Evolutionary conservation across 1,140 invertebrate genomes (phyloP).

Genomic region (Matsumurasca onukii): DNA sequence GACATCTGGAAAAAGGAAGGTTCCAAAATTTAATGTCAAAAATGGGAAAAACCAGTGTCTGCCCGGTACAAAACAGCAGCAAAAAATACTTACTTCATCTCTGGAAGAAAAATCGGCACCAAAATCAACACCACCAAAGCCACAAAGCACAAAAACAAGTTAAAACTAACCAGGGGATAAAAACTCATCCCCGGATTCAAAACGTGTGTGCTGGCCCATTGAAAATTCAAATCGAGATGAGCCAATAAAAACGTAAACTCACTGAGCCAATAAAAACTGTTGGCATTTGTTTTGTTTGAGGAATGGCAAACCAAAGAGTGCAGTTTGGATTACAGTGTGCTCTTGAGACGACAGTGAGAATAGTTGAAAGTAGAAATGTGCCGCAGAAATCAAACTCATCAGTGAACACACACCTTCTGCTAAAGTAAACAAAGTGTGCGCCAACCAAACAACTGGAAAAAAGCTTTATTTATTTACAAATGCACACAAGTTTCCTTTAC

Average conservation of each 20-base stretch:
- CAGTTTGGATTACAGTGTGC: slow-evolving; percentile 31
- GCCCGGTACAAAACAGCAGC: slow-evolving; percentile 34
- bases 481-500: slow-evolving; percentile 28
- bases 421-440: slow-evolving; percentile 53
- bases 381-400: slow-evolving; percentile 66
- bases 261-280: slow-evolving; percentile 22
- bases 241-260: neutral
- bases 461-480: slow-evolving; percentile 45
- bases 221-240: too few species aligned
- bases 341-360: slow-evolving; percentile 38
- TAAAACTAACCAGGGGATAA: slow-evolving; percentile 18
- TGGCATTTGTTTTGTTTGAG: slow-evolving; percentile 5
- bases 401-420: slow-evolving; percentile 38
- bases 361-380: slow-evolving; percentile 50
- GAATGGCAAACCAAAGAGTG: slow-evolving; percentile 35
- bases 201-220: too few species aligned
- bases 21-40: slow-evolving; percentile 31
- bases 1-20: slow-evolving; percentile 29
- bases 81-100: slow-evolving; percentile 38
- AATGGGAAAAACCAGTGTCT: slow-evolving; percentile 35
- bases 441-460: slow-evolving; percentile 46
- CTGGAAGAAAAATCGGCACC: slow-evolving; percentile 40
- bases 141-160: slow-evolving; percentile 17
- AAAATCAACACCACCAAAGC: slow-evolving; percentile 23
- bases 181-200: slow-evolving; percentile 16